Percentiles rank a stretch among this genome's conserved stretches.
These are phyloP conservation scores for Leptosomus discolor DNA, from an alignment of 2,113 vertebrate genomes.

Conservation along the genomic window DNA sequence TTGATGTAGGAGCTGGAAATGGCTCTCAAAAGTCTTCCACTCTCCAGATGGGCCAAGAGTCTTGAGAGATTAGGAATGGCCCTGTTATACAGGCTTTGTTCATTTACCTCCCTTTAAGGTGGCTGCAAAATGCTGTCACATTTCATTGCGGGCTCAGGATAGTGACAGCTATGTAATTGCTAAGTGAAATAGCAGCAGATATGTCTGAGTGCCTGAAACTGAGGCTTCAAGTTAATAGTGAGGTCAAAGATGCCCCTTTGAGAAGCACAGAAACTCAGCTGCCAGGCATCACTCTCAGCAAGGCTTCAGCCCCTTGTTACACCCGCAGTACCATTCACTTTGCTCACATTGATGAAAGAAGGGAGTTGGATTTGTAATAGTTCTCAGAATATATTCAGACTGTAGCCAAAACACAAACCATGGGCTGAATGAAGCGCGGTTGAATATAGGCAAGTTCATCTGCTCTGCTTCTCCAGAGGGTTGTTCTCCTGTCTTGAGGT, in stretches of 20 bases:
- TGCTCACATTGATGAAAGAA: background rate
- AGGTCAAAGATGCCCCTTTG: background rate
- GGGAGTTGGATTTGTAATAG: background rate
- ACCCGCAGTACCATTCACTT: fast-evolving
- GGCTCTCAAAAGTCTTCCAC: background rate
- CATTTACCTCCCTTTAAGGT: background rate
- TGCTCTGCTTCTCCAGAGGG: background rate
- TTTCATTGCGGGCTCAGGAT: background rate
- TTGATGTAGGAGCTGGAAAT: fast-evolving
- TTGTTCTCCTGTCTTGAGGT: fast-evolving
- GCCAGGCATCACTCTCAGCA: background rate
- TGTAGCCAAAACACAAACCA: fast-evolving
- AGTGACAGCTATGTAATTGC: fast-evolving
- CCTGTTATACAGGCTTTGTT: background rate
- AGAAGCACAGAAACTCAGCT: background rate
- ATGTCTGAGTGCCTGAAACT: background rate
- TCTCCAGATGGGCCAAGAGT: background rate
- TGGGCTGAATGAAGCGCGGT: background rate
- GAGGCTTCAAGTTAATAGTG: background rate
- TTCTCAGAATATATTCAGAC: background rate
- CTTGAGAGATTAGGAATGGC: background rate
- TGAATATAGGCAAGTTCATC: background rate
- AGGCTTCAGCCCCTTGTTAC: background rate
- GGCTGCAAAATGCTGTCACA: background rate
- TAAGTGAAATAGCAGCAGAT: background rate